Percentiles rank a stretch among this genome's conserved stretches.
Conservation (phyloP, 2,888 invertebrate genomes). For the Capitulum mitella region DNA sequence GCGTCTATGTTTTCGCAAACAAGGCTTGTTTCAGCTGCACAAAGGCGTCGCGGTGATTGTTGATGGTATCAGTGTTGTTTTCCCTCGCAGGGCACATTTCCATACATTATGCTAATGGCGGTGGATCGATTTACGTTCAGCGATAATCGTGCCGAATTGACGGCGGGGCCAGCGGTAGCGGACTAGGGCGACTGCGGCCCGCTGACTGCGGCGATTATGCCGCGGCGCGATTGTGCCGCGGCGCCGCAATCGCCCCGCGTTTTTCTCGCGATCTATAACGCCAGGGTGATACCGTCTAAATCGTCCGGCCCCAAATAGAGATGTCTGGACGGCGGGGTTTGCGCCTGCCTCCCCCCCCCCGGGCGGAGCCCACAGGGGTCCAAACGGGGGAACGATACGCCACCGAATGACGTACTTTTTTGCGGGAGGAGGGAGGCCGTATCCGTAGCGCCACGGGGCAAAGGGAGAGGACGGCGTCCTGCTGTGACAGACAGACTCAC, state of each 20-base stretch:
- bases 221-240: not conserved
- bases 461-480: too few relatives aligned
- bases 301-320: constrained; percentile 20
- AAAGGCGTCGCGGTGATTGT: not conserved
- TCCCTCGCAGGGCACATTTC: constrained; percentile 13
- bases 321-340: not conserved
- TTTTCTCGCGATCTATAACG: not conserved
- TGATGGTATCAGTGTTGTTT: not conserved
- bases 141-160: not conserved
- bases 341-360: not conserved
- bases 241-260: not conserved
- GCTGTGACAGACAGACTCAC: too few relatives aligned
- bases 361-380: not conserved
- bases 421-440: too few relatives aligned
- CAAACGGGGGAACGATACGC: too few relatives aligned
- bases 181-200: constrained; percentile 1
- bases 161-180: too few relatives aligned
- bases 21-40: not conserved
- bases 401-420: too few relatives aligned
- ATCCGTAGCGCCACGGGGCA: too few relatives aligned
- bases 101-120: constrained; percentile 24
- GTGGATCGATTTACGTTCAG: not conserved
- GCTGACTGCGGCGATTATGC: constrained; percentile 17
- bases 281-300: not conserved
- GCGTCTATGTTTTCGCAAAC: too few relatives aligned